These are phyloP conservation scores for Crocuta crocuta DNA, from an alignment of 2,113 vertebrate genomes.

Conservation along the genomic window DNA sequence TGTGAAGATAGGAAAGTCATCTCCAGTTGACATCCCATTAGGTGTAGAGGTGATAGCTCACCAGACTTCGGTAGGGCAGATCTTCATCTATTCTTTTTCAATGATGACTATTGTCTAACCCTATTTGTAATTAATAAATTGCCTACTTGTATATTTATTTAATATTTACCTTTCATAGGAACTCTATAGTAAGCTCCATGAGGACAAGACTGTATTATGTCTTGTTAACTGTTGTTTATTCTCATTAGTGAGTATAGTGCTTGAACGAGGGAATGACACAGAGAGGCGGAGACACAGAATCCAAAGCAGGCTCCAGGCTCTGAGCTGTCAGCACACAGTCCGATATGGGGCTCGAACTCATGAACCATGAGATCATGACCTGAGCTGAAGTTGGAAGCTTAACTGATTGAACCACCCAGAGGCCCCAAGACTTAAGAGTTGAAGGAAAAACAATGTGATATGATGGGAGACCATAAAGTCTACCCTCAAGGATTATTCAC, in stretches of 20 bases:
- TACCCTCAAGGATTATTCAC: neutral
- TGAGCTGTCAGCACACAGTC: too few relatives aligned
- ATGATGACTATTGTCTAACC: neutral
- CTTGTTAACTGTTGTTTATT: neutral
- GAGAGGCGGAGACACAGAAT: too few relatives aligned
- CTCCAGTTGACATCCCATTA: constrained; percentile 15
- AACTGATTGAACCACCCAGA: too few relatives aligned
- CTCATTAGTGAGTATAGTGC: neutral
- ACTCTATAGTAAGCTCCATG: neutral
- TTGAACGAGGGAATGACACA: neutral
- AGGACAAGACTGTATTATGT: neutral
- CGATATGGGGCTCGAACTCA: too few relatives aligned
- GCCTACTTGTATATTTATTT: neutral
- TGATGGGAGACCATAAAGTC: neutral
- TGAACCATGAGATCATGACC: too few relatives aligned
- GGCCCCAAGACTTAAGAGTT: neutral
- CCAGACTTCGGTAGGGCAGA: neutral
- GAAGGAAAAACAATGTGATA: neutral
- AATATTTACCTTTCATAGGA: neutral
- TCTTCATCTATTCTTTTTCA: neutral
- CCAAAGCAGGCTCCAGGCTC: too few relatives aligned
- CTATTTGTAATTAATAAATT: neutral
- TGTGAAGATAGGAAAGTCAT: neutral
- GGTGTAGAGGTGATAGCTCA: neutral
- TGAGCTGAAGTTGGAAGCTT: too few relatives aligned